These are phyloP conservation scores for Tyria jacobaeae DNA, from an alignment of 2,888 invertebrate species.

Conservation along the genomic window DNA sequence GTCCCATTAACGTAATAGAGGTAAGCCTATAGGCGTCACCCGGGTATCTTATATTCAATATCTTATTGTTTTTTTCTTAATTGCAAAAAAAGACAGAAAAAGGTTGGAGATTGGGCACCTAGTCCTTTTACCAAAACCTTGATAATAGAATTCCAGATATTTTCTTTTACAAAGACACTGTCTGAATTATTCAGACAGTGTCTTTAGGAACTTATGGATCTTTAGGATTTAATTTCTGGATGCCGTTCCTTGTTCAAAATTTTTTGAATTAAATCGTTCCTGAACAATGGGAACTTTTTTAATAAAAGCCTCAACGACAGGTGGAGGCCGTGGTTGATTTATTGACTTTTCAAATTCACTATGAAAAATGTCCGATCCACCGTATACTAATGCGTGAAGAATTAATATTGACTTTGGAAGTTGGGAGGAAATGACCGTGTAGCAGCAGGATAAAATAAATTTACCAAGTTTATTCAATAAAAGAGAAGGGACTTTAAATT, in stretches of 20 bases:
- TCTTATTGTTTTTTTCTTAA: neutral
- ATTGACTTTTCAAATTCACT: slow-evolving; percentile 69
- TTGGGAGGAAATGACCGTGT: slow-evolving; percentile 12
- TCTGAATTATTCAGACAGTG: slow-evolving; percentile 42
- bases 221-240: slow-evolving; percentile 54
- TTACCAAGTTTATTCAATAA: neutral
- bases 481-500: neutral
- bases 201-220: slow-evolving; percentile 41
- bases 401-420: slow-evolving; percentile 39
- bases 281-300: slow-evolving; percentile 74
- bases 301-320: slow-evolving; percentile 74
- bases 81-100: neutral
- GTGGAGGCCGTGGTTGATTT: slow-evolving; percentile 70
- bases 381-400: slow-evolving; percentile 40
- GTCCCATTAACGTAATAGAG: too few species aligned
- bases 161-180: slow-evolving; percentile 16
- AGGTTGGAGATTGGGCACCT: too few species aligned
- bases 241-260: slow-evolving; percentile 55
- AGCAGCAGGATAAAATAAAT: slow-evolving; percentile 7
- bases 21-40: too few species aligned
- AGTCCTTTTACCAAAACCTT: slow-evolving; percentile 7
- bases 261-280: slow-evolving; percentile 66
- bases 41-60: too few species aligned
- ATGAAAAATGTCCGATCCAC: slow-evolving; percentile 53
- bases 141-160: slow-evolving; percentile 20